phyloP scores from a whole-genome alignment of 53 echinoderm and acorn worm species.

The Temnopleurus reevesii region DNA sequence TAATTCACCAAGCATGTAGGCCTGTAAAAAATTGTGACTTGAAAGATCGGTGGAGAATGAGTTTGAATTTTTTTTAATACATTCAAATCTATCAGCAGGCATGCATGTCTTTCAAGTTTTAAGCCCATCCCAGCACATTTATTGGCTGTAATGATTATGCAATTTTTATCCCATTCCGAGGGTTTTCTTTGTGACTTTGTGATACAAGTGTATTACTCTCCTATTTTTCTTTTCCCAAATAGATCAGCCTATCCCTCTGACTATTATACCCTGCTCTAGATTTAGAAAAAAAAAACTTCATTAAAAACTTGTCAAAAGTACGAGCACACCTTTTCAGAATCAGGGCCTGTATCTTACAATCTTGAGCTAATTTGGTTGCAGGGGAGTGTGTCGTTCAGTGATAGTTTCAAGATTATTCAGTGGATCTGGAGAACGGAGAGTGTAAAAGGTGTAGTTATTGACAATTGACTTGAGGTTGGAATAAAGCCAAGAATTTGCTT shows the following conservation, averaged over 20 bases:
- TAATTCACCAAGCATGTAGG: neutral
- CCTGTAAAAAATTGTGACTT: neutral
- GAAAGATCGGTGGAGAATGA: constrained; percentile 18
- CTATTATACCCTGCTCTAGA: neutral
- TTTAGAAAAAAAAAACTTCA: neutral
- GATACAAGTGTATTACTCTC: neutral
- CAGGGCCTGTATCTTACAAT: neutral
- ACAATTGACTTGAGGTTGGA: constrained; percentile 1
- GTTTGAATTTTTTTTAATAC: neutral
- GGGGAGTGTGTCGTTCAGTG: neutral
- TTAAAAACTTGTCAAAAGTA: neutral
- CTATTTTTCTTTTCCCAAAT: neutral
- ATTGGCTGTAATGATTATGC: constrained; percentile 27
- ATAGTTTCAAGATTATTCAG: neutral
- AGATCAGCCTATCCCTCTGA: neutral
- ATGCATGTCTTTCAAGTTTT: neutral
- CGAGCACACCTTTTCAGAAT: neutral
- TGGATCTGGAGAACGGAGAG: neutral
- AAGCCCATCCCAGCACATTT: neutral
- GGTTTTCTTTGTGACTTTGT: neutral
- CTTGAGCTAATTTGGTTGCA: constrained; percentile 27
- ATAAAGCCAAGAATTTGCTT: constrained; percentile 2
- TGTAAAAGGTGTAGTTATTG: neutral
- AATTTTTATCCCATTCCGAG: neutral
- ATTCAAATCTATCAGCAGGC: neutral